Percentiles rank a stretch among this genome's conserved stretches.
These are phyloP conservation scores for Hycleus cichorii DNA, from an alignment of 1,140 invertebrate species.

Conservation along the genomic window DNA sequence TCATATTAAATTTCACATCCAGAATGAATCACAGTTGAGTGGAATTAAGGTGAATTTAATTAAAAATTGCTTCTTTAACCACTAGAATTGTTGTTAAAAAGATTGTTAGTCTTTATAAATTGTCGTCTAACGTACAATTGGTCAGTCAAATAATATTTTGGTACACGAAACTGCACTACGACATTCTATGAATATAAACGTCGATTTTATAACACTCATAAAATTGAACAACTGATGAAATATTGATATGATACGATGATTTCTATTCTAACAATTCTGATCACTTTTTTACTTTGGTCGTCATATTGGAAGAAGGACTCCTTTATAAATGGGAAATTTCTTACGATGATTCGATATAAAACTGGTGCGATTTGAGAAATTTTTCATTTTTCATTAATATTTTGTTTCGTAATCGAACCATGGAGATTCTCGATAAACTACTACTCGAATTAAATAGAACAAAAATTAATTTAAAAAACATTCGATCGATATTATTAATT, in stretches of 20 bases:
- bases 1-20: neutral
- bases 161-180: slow-evolving; percentile 11
- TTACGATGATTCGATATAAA: slow-evolving; percentile 31
- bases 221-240: slow-evolving; percentile 11
- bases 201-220: slow-evolving; percentile 14
- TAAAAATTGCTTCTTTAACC: too few relatives aligned
- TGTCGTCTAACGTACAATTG: slow-evolving; percentile 3
- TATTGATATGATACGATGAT: slow-evolving; percentile 9
- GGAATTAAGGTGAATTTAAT: too few relatives aligned
- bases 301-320: too few relatives aligned
- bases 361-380: slow-evolving; percentile 17
- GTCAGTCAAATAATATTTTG: slow-evolving; percentile 3
- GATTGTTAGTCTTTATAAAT: neutral
- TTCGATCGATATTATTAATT: too few relatives aligned
- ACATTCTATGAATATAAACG: slow-evolving; percentile 15
- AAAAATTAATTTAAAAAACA: too few relatives aligned
- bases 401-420: neutral
- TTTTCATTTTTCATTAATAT: slow-evolving; percentile 14
- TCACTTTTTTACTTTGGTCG: too few relatives aligned
- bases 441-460: neutral
- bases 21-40: slow-evolving; percentile 10
- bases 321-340: slow-evolving; percentile 13
- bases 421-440: neutral
- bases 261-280: slow-evolving; percentile 3
- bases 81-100: too few relatives aligned